A percentile compares a stretch with the other conserved stretches of the same genome.
Conservation (phyloP, 2,888 invertebrate species). For the Callyntrura sp. region DNA sequence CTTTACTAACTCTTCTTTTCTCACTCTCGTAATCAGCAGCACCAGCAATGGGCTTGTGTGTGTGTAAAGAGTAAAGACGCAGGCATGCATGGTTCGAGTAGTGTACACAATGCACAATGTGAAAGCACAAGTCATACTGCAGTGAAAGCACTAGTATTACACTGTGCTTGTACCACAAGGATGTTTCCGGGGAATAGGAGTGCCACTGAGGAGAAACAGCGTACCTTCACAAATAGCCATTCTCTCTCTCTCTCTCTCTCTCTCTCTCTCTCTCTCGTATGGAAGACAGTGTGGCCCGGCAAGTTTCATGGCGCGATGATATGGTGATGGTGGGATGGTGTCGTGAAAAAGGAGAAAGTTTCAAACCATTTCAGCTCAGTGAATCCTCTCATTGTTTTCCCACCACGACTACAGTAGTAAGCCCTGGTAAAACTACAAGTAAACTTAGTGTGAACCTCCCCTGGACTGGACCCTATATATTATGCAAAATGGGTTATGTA, state of each 20-base stretch:
- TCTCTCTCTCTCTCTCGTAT: background rate
- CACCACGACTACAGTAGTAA: no score
- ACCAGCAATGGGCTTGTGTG: no score
- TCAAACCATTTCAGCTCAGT: background rate
- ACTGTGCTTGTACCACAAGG: background rate
- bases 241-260: no score
- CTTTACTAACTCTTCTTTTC: conserved; percentile 9
- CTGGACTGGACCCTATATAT: no score
- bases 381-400: conserved; percentile 14
- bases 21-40: conserved; percentile 3
- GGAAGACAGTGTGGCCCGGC: background rate
- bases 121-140: no score
- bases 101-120: background rate
- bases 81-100: background rate
- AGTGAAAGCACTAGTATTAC: background rate
- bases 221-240: conserved; percentile 43
- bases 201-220: background rate
- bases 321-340: background rate
- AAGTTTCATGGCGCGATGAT: background rate
- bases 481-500: background rate
- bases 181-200: conserved; percentile 45
- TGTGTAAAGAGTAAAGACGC: no score
- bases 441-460: no score
- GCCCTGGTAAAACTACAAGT: no score
- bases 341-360: conserved; percentile 11